These are phyloP conservation scores for Tachypleus tridentatus DNA, from an alignment of 1,140 invertebrate species.

Conservation along the genomic window DNA sequence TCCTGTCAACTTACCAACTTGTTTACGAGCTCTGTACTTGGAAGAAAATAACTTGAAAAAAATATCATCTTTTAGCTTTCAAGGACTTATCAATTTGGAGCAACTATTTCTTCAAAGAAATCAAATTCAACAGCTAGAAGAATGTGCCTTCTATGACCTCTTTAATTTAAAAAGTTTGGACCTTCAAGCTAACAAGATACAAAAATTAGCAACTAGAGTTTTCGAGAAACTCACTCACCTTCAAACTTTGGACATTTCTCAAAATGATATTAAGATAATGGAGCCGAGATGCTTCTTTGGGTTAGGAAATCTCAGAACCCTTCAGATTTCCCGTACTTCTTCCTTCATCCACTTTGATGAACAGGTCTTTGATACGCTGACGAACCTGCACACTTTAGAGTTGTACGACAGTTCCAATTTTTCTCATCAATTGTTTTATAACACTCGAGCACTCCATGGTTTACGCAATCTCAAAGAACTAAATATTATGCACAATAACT, in stretches of 20 bases:
- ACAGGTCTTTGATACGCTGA: conserved; percentile 43
- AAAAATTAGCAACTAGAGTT: conserved; percentile 28
- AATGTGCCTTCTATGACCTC: conserved; percentile 52
- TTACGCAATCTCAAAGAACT: conserved; percentile 45
- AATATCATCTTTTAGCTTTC: conserved; percentile 51
- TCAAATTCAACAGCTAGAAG: conserved; percentile 47
- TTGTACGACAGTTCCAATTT: conserved; percentile 57
- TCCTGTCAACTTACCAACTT: conserved; percentile 50
- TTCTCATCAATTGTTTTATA: conserved; percentile 48
- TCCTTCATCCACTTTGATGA: conserved; percentile 36
- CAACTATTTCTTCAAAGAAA: conserved; percentile 55
- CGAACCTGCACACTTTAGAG: conserved; percentile 54
- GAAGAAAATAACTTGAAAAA: conserved; percentile 53
- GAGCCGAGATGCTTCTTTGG: conserved; percentile 51
- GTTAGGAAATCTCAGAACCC: conserved; percentile 45
- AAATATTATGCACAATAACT: conserved; percentile 49
- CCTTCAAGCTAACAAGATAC: conserved; percentile 36
- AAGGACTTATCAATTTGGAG: conserved; percentile 52
- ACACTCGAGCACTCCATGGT: conserved; percentile 49
- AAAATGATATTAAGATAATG: conserved; percentile 55
- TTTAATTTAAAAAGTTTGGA: conserved; percentile 39
- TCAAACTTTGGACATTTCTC: conserved; percentile 55
- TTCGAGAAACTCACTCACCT: conserved; percentile 34
- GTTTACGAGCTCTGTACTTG: conserved; percentile 47
- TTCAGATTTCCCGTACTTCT: conserved; percentile 53